Percentiles rank a stretch among this genome's conserved stretches.
Evolutionary conservation across 2,888 invertebrate genomes (phyloP).

Genomic region (Linnaemya vulpina): DNA sequence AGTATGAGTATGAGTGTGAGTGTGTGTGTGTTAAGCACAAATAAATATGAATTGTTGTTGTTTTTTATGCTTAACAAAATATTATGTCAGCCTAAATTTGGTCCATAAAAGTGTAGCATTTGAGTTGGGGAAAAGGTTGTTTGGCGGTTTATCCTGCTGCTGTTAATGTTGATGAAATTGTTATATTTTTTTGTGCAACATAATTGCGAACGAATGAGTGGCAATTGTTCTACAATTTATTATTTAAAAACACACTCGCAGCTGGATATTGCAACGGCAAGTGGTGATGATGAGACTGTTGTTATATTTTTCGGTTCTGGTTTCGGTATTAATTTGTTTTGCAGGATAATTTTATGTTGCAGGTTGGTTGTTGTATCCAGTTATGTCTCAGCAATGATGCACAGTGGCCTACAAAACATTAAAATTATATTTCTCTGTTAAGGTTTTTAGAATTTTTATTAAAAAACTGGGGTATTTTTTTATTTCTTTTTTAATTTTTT

Average conservation of each 20-base stretch:
- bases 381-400: background rate
- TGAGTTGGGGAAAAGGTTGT: constrained; percentile 29
- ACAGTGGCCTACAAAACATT: constrained; percentile 9
- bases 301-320: constrained; percentile 22
- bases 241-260: constrained; percentile 35
- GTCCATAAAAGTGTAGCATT: constrained; percentile 27
- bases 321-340: constrained; percentile 24
- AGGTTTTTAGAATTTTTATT: background rate
- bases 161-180: constrained; percentile 20
- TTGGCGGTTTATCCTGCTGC: background rate
- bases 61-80: constrained; percentile 11
- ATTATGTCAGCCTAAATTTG: constrained; percentile 53
- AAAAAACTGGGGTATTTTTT: background rate
- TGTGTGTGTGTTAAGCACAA: constrained; percentile 6
- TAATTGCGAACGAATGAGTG: constrained; percentile 31
- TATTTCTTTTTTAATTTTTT: no score
- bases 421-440: background rate
- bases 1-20: no score
- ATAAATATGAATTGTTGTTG: constrained; percentile 4
- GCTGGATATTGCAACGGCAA: constrained; percentile 61
- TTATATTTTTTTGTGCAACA: constrained; percentile 32
- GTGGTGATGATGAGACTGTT: constrained; percentile 35
- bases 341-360: constrained; percentile 58
- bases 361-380: constrained; percentile 6
- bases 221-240: constrained; percentile 45